Base-by-base conservation (phyloP, 2,888 invertebrate genomes). In the Tridacna crocea region DNA sequence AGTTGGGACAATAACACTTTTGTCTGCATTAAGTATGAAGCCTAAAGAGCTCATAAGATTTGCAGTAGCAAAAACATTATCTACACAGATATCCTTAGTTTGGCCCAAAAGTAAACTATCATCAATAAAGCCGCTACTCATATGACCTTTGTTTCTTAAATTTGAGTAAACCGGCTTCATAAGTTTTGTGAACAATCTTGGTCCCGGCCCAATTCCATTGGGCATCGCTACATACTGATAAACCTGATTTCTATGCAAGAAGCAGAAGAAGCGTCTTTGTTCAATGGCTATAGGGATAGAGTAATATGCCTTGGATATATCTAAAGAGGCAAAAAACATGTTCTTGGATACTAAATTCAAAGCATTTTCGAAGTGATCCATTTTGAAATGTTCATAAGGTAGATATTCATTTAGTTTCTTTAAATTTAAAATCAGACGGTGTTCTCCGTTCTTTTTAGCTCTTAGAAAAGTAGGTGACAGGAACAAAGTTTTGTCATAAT, bases 91-190 rank as follows among this genome's bases (percentile, higher is more conserved):
- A 26, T 55, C 13, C 8, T 70, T 51, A 10, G 76, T 75, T 46
- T 61, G 26, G n/a, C 72, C 80, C 47, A 22, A 11, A 58, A 82
- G 26, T 22, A 72, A 73, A 74, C 47, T 65, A 74, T 88, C 88
- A 77, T 88, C 87, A 36, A 87, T 88, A 66, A 83, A 88, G 36
- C 72, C 73, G 36, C 55, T 75, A 24, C 61, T 72, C 17, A 77
- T 66, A 26, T 79, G 74, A 4, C 85, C 85, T 12, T 60, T 73
- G 15, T 55, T 63, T 58, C 85, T 75, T 0, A 88, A 72, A 24
- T 66, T 63, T n/a, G 87, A 73, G 47, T 79, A 81, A n/a, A 88
- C 79, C 22, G 85, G 87, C 61, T 87, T 87, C n/a, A 89, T 15
- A 4, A 88, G 15, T 60, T 83, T 83, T 19, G 86, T 87, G 60